Evolutionary conservation across 2,113 vertebrate species (phyloP), one percentile per base, ranked within the genome.

Genomic region (Catharus fuscescens): DNA sequence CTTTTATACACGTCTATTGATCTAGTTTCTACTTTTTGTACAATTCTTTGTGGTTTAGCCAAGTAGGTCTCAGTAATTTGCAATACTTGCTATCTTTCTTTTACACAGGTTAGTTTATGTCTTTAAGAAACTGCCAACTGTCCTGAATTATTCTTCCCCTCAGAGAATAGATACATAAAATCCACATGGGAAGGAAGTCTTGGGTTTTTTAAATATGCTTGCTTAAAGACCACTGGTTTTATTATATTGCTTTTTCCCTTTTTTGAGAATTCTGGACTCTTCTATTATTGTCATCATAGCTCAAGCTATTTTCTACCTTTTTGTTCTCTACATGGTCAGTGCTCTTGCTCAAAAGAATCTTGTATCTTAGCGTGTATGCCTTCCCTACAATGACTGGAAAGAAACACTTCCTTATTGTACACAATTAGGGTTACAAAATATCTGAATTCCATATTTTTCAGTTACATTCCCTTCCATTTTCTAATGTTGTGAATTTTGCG

Each of bases 21-120:
- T 94, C 67, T 92, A 19, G 76, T 86, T 88, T 94, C 86, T 81
- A 67, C 72, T 71, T 95, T 80, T 80, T 88, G 24, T 91, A 92
- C 86, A 90, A 88, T 86, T 92, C 88, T 76, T 90, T 93, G 72
- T 74, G 76, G 82, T 88, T 80, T 61, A 80, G 91, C 94, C 91
- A 94, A 93, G 64, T 83, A 74, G 29, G 88, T 83, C 90, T 80
- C 64, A 71, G 60, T 97, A 88, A 97, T 94, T 96, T 97, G 93
- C 95, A 92, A 59, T 90, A 84, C 80, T 94, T 97, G 76, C 92
- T 78, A 62, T 88, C 92, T 90, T 92, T 59, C 80, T 90, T 95
- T 93, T 57, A 80, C 80, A 90, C 24, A 56, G 88, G 69, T 44
- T 86, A 80, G 67, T 86, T 80, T 71, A 52, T 70, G 76, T 80